A percentile compares a stretch with the other conserved stretches of the same genome.
phyloP scores from a whole-genome alignment of 2,797 vertebrate species.

The Acomys russatus region DNA sequence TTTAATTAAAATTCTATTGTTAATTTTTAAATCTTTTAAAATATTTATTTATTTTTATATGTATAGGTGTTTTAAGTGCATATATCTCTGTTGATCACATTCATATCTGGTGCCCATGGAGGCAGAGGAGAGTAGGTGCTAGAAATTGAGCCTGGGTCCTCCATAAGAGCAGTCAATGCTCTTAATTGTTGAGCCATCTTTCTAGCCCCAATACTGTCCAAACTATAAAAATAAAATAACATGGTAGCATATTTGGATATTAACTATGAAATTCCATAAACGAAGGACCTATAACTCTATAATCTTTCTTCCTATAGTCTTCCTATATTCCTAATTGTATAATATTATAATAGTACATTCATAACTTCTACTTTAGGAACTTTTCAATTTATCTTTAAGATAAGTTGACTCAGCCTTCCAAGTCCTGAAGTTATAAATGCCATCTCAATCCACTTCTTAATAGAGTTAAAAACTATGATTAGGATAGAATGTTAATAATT shows the following conservation, averaged over 20 bases:
- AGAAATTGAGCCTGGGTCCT: background rate
- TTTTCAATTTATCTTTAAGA: slow-evolving; percentile 41
- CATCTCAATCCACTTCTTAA: slow-evolving; percentile 14
- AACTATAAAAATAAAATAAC: slow-evolving; percentile 62
- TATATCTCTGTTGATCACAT: background rate
- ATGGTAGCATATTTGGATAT: slow-evolving; percentile 41
- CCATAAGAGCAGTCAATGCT: background rate
- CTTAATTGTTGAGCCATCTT: background rate
- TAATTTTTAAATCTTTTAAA: slow-evolving; percentile 26
- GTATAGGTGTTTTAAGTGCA: background rate
- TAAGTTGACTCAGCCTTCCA: background rate
- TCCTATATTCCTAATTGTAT: slow-evolving; percentile 17
- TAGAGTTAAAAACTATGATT: slow-evolving; percentile 27
- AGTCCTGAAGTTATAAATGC: background rate
- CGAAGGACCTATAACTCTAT: background rate
- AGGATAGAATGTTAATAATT: background rate
- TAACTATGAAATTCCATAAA: slow-evolving; percentile 70
- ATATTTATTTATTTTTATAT: background rate
- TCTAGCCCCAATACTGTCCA: background rate
- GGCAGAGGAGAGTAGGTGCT: background rate
- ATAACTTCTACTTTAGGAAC: slow-evolving; percentile 12
- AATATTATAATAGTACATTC: slow-evolving; percentile 47
- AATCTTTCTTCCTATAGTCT: slow-evolving; percentile 6
- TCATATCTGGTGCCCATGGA: background rate
- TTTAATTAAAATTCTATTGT: slow-evolving; percentile 59